Percentiles rank a stretch among this genome's conserved stretches.
Conservation (phyloP, 2,113 vertebrate genomes). For the Mobula birostris region DNA sequence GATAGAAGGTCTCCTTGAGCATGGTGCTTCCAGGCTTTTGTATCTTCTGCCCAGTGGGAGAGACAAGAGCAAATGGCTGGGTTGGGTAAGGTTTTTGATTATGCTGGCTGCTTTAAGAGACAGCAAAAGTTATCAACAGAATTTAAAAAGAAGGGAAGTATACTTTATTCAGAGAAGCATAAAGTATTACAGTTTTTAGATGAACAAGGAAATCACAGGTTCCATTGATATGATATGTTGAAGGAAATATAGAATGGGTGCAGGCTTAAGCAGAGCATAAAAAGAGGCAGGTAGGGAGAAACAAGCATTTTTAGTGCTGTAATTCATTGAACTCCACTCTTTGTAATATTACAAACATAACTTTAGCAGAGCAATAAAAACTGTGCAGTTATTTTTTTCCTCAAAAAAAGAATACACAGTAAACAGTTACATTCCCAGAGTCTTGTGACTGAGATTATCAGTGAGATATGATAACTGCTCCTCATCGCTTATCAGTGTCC, state of each 20-base stretch:
- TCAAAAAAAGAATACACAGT: not conserved
- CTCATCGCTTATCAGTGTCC: not conserved
- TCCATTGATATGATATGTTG: not conserved
- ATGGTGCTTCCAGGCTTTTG: no score
- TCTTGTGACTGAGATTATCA: not conserved
- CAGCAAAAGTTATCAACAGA: no score
- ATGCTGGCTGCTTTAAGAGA: no score
- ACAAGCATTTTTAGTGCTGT: not conserved
- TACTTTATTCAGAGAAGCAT: no score
- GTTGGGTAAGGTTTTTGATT: no score
- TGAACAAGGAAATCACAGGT: not conserved
- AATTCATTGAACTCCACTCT: not conserved
- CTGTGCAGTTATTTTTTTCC: not conserved
- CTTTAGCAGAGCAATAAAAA: conserved; percentile 16
- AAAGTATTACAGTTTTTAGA: not conserved
- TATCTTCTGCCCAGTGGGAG: no score
- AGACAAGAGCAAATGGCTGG: no score
- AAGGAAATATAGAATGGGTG: not conserved
- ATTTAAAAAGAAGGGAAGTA: no score
- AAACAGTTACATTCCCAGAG: not conserved
- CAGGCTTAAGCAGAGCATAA: not conserved
- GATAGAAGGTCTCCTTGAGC: no score
- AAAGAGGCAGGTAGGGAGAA: not conserved
- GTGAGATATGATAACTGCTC: not conserved
- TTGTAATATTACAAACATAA: not conserved